A percentile compares a stretch with the other conserved stretches of the same genome.
Evolutionary conservation across 2,797 vertebrate species (phyloP).

Genomic region (Corythornis leucogaster): DNA sequence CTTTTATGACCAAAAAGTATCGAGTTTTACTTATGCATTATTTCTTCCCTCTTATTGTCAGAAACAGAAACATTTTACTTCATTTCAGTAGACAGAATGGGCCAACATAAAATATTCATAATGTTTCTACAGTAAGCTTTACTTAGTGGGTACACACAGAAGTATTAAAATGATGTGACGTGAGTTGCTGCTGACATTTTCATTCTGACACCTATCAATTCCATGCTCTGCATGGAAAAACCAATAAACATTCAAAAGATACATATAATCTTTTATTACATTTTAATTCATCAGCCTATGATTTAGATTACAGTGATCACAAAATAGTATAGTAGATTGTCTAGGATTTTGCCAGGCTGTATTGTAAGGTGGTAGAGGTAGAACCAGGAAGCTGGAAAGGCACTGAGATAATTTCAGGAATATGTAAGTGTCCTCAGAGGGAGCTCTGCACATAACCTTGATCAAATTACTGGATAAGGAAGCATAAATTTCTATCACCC

Average conservation of each 20-base stretch:
- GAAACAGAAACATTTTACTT: not conserved
- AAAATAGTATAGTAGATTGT: not conserved
- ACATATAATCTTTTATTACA: not conserved
- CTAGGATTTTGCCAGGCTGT: not conserved
- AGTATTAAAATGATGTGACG: not conserved
- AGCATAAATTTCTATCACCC: not conserved
- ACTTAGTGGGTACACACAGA: not conserved
- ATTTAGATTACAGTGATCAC: not conserved
- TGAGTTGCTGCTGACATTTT: not conserved
- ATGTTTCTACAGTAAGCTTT: not conserved
- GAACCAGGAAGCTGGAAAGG: not conserved
- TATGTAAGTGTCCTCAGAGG: not conserved
- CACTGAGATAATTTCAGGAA: not conserved
- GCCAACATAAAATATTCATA: not conserved
- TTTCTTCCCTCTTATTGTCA: not conserved
- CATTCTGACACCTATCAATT: not conserved
- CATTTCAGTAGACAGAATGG: not conserved
- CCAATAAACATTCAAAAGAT: not conserved
- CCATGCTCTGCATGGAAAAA: not conserved
- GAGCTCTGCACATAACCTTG: not conserved
- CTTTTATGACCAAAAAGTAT: not conserved
- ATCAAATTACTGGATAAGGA: not conserved
- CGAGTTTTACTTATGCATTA: not conserved
- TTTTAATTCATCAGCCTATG: not conserved
- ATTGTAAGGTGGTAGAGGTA: not conserved